Percentiles rank a stretch among this genome's conserved stretches.
Evolutionary conservation across 30 jellyfish, hydroid and myxozoan genomes (phyloP).

Genomic region (Sanderia malayensis): DNA sequence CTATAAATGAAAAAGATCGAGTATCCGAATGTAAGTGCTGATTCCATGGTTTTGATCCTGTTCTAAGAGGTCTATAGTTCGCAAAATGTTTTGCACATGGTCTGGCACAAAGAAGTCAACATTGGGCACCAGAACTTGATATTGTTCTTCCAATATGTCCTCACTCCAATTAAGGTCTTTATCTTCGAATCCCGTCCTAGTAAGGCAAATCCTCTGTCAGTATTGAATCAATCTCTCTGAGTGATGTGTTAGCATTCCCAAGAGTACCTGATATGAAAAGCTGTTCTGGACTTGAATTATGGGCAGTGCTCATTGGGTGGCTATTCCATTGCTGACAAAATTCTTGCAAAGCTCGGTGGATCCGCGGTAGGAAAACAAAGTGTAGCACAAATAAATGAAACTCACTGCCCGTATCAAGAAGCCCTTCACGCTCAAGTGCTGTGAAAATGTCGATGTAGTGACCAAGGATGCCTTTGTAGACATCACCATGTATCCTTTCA

Average conservation of each 20-base stretch:
- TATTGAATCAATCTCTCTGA: conserved; percentile 6
- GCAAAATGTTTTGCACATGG: too few relatives aligned
- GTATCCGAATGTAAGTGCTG: too few relatives aligned
- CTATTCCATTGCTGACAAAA: conserved; percentile 34
- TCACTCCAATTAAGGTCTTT: background rate
- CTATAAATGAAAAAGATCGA: too few relatives aligned
- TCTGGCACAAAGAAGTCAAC: background rate
- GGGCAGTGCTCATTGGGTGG: conserved; percentile 46
- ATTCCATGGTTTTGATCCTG: too few relatives aligned
- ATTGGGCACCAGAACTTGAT: background rate
- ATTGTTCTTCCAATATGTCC: background rate
- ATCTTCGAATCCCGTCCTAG: conserved; percentile 16
- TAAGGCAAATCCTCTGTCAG: conserved; percentile 19
- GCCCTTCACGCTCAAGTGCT: conserved; percentile 24
- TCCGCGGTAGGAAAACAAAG: conserved; percentile 28
- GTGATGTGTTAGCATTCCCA: conserved; percentile 13
- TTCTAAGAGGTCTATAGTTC: too few relatives aligned
- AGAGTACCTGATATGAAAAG: conserved; percentile 23
- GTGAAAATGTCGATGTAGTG: conserved; percentile 20
- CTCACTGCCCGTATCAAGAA: conserved; percentile 13
- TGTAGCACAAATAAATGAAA: conserved; percentile 27
- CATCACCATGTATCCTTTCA: conserved; percentile 50
- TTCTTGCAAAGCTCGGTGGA: conserved; percentile 27
- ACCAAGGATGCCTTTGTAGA: conserved; percentile 26
- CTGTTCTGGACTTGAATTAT: conserved; percentile 35